These are phyloP conservation scores for Glossophaga mutica DNA, from an alignment of 2,797 vertebrate genomes.

Conservation along the genomic window DNA sequence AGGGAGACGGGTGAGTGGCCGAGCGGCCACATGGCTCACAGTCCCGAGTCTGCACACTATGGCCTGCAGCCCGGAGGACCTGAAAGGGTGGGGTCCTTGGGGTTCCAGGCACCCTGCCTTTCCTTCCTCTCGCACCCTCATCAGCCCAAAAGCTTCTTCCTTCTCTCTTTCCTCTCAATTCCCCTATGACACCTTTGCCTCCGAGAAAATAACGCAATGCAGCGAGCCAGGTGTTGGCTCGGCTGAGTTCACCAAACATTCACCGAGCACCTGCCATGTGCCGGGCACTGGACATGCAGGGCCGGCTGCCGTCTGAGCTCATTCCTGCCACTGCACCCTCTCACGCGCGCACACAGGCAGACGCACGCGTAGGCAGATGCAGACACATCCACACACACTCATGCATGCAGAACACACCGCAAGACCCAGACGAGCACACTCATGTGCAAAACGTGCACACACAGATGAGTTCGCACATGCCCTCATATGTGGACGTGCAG, in stretches of 20 bases:
- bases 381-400: neutral
- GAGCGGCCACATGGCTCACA: accelerated
- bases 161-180: neutral
- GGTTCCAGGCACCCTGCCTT: neutral
- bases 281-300: neutral
- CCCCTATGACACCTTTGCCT: neutral
- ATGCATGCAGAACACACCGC: neutral
- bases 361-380: neutral
- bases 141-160: neutral
- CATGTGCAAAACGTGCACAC: neutral
- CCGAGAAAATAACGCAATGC: neutral
- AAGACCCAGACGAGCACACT: neutral
- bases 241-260: neutral
- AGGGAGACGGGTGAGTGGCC: neutral
- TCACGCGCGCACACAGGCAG: neutral
- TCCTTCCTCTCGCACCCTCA: neutral
- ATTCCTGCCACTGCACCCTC: neutral
- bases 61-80: neutral
- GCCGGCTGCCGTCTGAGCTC: neutral
- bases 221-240: neutral
- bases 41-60: neutral
- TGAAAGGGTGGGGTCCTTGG: accelerated
- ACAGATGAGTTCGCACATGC: neutral
- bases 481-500: neutral
- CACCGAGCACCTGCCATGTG: neutral